Evolutionary conservation across 2,113 vertebrate genomes (phyloP), one percentile per base, ranked within the genome.

Genomic region (Catharus minimus): DNA sequence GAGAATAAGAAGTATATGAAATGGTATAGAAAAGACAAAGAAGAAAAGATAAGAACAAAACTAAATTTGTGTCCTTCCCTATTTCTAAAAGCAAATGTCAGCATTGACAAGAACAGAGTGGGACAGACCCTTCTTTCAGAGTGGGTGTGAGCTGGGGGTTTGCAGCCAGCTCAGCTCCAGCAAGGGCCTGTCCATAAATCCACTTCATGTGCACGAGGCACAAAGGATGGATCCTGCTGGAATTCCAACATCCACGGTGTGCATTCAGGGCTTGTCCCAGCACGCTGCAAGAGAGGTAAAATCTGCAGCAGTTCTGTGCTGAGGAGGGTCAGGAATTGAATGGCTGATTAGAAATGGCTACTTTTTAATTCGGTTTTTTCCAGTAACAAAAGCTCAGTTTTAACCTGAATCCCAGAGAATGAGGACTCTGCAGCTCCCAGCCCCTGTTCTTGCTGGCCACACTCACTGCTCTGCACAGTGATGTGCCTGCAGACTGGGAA

Each of bases 1-100:
- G 0, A 21, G 11, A 38, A 21, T 23, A n/a, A 58, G 10, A 36
- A 76, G 3, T 27, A 5, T 2, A 30, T 50, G 6, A 67, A 57
- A 32, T 53, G 2, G 44, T 11, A 16, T 3, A 6, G 32, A 77
- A 56, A 1, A 67, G 15, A 56, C 69, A 64, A 77, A 49, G 60
- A 57, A 46, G 55, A 68, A 11, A 84, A 32, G 3, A 17, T 46
- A 12, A 17, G 12, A 60, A 33, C 10, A 84, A 91, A 88, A 2
- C 41, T 19, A 47, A 76, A 58, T 80, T 32, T 67, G 21, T 2
- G 24, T 88, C 28, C 20, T 58, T 47, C 38, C 65, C 30, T 46
- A 0, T 67, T 88, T 90, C 71, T 46, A 24, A 47, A 73, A 66
- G 28, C 49, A 79, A 67, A 77, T 49, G 27, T 22, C 46, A 17